A percentile compares a stretch with the other conserved stretches of the same genome.
phyloP scores from a whole-genome alignment of 2,113 vertebrate species.

The Neodontobutis hainanensis region DNA sequence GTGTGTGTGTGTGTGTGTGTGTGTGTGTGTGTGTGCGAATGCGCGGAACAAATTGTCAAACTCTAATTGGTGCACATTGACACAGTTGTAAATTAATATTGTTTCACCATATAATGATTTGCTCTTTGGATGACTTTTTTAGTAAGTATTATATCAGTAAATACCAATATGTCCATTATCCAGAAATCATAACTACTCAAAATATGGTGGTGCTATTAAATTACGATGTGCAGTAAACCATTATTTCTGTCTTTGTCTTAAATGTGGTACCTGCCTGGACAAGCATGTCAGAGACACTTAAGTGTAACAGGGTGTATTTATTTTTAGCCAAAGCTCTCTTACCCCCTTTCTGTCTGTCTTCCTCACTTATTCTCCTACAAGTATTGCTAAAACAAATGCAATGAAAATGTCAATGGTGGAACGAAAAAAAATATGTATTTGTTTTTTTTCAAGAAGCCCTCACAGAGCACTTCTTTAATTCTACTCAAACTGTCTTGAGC shows the following conservation, averaged over 20 bases:
- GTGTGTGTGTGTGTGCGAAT: neutral
- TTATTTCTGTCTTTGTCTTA: constrained; percentile 68
- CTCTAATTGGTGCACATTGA: constrained; percentile 10
- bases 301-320: constrained; percentile 66
- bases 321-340: constrained; percentile 57
- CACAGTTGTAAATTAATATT: neutral
- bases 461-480: constrained; percentile 73
- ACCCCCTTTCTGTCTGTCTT: constrained; percentile 36
- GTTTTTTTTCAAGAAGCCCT: constrained; percentile 70
- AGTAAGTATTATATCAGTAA: constrained; percentile 14
- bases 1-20: constrained; percentile 2
- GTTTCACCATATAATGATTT: constrained; percentile 24
- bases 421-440: constrained; percentile 57
- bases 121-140: constrained; percentile 20
- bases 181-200: constrained; percentile 32
- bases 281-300: constrained; percentile 67
- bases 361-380: constrained; percentile 50
- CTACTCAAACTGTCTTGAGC: constrained; percentile 62
- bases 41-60: constrained; percentile 22
- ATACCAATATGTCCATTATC: constrained; percentile 28
- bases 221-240: constrained; percentile 62
- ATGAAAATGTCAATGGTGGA: constrained; percentile 76
- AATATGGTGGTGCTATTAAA: constrained; percentile 60
- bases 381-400: constrained; percentile 73
- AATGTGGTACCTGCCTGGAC: constrained; percentile 66